Base-by-base conservation (phyloP, 2,888 invertebrate species). In the Epinotia nisella region DNA sequence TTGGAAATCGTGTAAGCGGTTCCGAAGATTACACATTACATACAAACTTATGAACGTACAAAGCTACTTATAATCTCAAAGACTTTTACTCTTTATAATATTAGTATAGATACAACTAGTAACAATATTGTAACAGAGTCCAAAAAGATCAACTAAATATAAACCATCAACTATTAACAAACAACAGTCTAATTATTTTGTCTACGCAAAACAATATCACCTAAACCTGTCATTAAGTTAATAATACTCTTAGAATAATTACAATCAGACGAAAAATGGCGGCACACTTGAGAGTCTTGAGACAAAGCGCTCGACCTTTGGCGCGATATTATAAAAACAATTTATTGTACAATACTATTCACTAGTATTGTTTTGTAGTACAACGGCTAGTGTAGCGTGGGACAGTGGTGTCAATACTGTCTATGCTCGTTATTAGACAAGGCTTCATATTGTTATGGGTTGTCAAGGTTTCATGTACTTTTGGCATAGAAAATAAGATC, bases 271-370 rank as follows among this genome's bases (percentile, higher is more conserved):
- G 51, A 65, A 71, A 70, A 67, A 62, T 72, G 67, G 55, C 55
- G 61, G 67, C 53, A 49, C 61, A 62, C 61, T 9, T 24, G 17
- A 67, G 72, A 67, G 61, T 68, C 61, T 9, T 24, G 17, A 67
- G 72, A 67, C 72, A 68, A 67, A 61, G 70, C 53, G 24, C 49
- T 49, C 58, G 61, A 67, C 67, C 72, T 68, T 49, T 68, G 71
- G 67, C 19, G 51, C 71, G 71, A 53, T 66, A 61, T 58, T 71
- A 71, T 62, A 72, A 72, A 68, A 72, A 72, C 72, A 68, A 72
- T 62, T 67, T 72, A 68, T 72, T 49, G 72, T 68, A 68, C 70
- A 70, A 41, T 56, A 61, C 61, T 35, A 41, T 60, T 69, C 61
- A 68, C 67, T 24, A 45, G 67, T 72, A 72, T 72, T 72, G 72